Conservation (phyloP, 2,888 invertebrate genomes). For the Protodeltote pygarga region DNA sequence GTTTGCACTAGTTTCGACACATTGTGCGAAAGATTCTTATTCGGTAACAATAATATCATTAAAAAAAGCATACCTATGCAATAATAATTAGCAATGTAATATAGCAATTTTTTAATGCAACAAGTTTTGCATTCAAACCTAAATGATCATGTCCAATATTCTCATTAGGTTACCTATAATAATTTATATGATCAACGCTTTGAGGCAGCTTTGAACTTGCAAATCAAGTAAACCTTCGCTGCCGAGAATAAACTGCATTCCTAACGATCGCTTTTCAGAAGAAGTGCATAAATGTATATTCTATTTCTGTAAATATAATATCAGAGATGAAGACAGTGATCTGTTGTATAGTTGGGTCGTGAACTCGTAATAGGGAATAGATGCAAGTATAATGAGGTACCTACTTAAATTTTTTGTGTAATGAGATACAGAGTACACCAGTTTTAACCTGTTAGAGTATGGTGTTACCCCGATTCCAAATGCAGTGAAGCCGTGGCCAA, state of each 20-base stretch:
- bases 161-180: not conserved
- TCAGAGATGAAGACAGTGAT: constrained; percentile 30
- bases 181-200: not conserved
- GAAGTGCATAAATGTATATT: constrained; percentile 36
- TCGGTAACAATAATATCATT: no score
- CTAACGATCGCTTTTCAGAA: constrained; percentile 30
- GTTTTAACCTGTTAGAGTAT: no score
- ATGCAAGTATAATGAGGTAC: constrained; percentile 18
- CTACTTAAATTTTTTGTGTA: no score
- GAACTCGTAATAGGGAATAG: constrained; percentile 17
- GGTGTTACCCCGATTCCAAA: no score
- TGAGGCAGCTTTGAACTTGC: constrained; percentile 44
- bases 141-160: not conserved
- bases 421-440: no score
- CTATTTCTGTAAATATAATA: constrained; percentile 28
- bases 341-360: constrained; percentile 7
- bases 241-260: constrained; percentile 41
- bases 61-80: no score
- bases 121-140: no score
- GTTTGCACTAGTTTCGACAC: no score
- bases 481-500: no score
- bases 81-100: not conserved
- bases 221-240: constrained; percentile 33
- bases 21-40: no score
- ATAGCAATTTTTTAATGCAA: not conserved